These are phyloP conservation scores for Astreopora myriophthalma DNA, from an alignment of 64 coral and sea anemone genomes.

Conservation along the genomic window DNA sequence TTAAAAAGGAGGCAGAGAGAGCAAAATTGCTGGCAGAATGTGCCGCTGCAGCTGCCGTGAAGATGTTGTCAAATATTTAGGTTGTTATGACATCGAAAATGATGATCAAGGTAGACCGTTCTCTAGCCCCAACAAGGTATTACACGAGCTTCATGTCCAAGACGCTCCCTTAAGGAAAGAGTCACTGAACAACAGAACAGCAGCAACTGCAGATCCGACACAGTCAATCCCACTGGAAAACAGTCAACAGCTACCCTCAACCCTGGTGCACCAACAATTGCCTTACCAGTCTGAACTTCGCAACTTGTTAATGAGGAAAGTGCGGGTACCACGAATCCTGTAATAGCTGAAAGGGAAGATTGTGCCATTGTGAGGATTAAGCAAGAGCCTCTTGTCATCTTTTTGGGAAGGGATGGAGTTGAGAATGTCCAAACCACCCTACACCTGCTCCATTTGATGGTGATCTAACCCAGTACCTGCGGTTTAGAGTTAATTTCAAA, in stretches of 20 bases:
- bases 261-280: not conserved
- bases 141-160: not conserved
- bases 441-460: slow-evolving; percentile 47
- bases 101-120: not conserved
- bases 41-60: not conserved
- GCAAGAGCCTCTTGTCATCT: not conserved
- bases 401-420: slow-evolving; percentile 19
- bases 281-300: not conserved
- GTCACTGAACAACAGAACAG: not conserved
- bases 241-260: not conserved
- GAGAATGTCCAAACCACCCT: slow-evolving; percentile 29
- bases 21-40: not conserved
- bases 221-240: not conserved
- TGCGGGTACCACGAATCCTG: not conserved
- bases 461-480: slow-evolving; percentile 39
- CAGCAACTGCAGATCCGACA: not conserved
- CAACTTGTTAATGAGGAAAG: not conserved
- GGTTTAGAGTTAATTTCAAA: slow-evolving; percentile 30
- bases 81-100: slow-evolving; percentile 11
- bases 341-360: not conserved
- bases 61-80: slow-evolving; percentile 14
- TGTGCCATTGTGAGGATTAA: not conserved
- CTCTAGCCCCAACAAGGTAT: not conserved
- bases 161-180: not conserved
- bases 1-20: not conserved